A percentile compares a stretch with the other conserved stretches of the same genome.
Conservation (phyloP, 2,888 invertebrate species). For the Ecliptopera silaceata region DNA sequence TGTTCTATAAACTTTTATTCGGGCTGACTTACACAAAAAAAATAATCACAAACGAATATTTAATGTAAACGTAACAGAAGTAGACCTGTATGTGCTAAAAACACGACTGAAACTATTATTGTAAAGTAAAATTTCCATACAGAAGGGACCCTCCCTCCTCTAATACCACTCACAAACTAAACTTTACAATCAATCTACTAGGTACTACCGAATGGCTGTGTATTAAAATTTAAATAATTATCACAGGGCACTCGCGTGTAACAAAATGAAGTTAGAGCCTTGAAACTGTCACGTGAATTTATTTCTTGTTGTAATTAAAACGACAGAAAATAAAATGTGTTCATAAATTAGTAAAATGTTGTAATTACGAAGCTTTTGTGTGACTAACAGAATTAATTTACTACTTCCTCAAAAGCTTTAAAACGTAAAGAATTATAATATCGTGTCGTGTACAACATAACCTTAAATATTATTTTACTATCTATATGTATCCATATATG, state of each 20-base stretch:
- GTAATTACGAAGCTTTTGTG: slow-evolving; percentile 7
- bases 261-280: slow-evolving; percentile 31
- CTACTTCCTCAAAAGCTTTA: slow-evolving; percentile 11
- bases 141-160: slow-evolving; percentile 23
- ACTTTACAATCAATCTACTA: slow-evolving; percentile 19
- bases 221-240: slow-evolving; percentile 36
- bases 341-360: slow-evolving; percentile 25
- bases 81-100: too few relatives aligned
- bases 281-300: slow-evolving; percentile 34
- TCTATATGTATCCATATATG: neutral
- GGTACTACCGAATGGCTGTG: slow-evolving; percentile 21
- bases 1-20: too few relatives aligned
- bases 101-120: neutral
- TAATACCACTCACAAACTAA: slow-evolving; percentile 30
- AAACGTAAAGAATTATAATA: neutral
- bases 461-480: neutral
- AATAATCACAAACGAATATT: too few relatives aligned
- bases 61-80: too few relatives aligned
- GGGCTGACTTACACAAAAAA: too few relatives aligned
- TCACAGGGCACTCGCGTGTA: slow-evolving; percentile 35
- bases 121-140: neutral
- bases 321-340: slow-evolving; percentile 29
- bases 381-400: neutral
- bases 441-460: neutral
- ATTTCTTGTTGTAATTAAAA: slow-evolving; percentile 37